Base-by-base conservation (phyloP, 2,797 vertebrate genomes). In the Gymnoscopelus braueri region DNA sequence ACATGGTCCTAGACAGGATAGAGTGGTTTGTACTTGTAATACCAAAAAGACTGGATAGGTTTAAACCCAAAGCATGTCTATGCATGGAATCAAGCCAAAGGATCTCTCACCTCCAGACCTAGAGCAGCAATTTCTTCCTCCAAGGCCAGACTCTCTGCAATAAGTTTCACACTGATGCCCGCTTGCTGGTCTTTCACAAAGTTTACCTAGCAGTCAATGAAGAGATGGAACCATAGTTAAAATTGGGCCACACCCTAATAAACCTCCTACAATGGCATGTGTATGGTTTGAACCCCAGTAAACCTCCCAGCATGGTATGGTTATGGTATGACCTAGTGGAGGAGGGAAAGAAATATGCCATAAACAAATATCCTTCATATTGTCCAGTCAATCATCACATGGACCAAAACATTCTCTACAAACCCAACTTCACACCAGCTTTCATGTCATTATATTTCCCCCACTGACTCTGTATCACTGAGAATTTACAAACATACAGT, bases 161-260 rank as follows among this genome's bases (percentile, higher is more conserved):
- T 54, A 79, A 98, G 95, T 75, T 73, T 91, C 84, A 91, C 85
- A 85, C 83, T 92, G 77, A 91, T 58, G 24, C 61, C 65, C 66
- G 89, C 84, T 88, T 96, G 95, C 71, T 96, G 95, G 63, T 93
- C 87, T 86, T 96, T 98, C 76, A 96, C 92, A 80, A 77, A 91
- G 71, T 89, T 77, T 60, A 98, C 90, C 98, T 99, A 76, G 47
- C 50, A 14, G 55, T 78, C 72, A 24, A 44, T 44, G 8, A 44
- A 71, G 48, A 5, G 29, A 72, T 11, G 48, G 63, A 77, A 67
- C 0, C 32, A 54, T 62, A 23, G 39, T 58, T 69, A 67, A 23
- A 19, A 0, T 23, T 32, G 52, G 51, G 76, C 14, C 15, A n/a
- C 65, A 13, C 10, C 10, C 32, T 23, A 50, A 35, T 14, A 74